A percentile compares a stretch with the other conserved stretches of the same genome.
These are phyloP conservation scores for Drosophila sechellia DNA, from an alignment of 1,140 invertebrate species.

Conservation along the genomic window DNA sequence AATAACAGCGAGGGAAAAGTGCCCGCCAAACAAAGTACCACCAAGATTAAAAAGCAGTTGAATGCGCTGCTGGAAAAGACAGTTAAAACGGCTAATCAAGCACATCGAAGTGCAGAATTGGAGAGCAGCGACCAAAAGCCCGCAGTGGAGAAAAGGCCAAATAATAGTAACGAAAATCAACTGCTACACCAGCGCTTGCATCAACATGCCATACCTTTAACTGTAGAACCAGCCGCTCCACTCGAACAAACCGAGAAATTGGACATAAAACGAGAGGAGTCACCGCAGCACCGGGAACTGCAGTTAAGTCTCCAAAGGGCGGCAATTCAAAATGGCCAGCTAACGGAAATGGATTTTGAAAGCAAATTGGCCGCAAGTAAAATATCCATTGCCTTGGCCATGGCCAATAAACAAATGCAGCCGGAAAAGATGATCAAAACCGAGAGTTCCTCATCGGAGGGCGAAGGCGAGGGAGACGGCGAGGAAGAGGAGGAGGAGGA, in stretches of 20 bases:
- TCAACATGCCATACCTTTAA: slow-evolving; percentile 77
- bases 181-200: slow-evolving; percentile 65
- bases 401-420: slow-evolving; percentile 51
- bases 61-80: slow-evolving; percentile 77
- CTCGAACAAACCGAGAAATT: slow-evolving; percentile 81
- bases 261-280: slow-evolving; percentile 79
- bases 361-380: slow-evolving; percentile 79
- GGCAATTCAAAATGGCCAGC: slow-evolving; percentile 33
- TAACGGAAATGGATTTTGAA: slow-evolving; percentile 77
- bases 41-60: slow-evolving; percentile 82
- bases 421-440: slow-evolving; percentile 13
- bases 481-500: slow-evolving; percentile 44
- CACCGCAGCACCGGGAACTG: slow-evolving; percentile 69
- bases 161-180: slow-evolving; percentile 47
- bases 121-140: slow-evolving; percentile 25
- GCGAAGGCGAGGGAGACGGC: slow-evolving; percentile 19
- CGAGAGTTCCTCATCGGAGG: slow-evolving; percentile 39
- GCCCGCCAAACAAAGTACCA: slow-evolving; percentile 60
- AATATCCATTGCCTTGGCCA: slow-evolving; percentile 73
- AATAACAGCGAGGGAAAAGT: slow-evolving; percentile 55
- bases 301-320: slow-evolving; percentile 66
- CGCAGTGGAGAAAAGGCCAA: slow-evolving; percentile 41
- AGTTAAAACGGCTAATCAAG: slow-evolving; percentile 39
- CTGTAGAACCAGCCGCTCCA: slow-evolving; percentile 78
- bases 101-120: slow-evolving; percentile 10